Evolutionary conservation across 2,113 vertebrate species (phyloP).

Genomic region (Pterocles burchelli): DNA sequence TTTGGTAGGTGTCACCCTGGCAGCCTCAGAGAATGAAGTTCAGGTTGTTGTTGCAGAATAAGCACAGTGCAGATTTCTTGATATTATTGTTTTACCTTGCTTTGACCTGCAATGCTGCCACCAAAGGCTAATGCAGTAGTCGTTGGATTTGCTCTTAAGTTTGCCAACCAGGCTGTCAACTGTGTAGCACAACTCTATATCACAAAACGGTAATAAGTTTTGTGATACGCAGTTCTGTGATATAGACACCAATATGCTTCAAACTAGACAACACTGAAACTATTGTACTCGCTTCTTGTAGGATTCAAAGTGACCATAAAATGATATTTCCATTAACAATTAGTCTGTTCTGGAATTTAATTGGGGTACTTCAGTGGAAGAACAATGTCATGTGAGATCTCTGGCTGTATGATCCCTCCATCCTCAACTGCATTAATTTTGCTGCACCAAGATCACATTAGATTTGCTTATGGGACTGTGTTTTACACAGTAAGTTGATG

Average conservation of each 20-base stretch:
- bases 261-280: background rate
- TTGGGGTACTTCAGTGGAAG: background rate
- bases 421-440: background rate
- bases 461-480: background rate
- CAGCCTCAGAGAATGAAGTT: background rate
- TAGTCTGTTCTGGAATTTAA: background rate
- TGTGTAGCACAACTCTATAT: background rate
- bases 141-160: background rate
- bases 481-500: background rate
- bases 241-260: background rate
- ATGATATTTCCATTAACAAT: background rate
- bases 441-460: background rate
- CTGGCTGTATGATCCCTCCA: background rate
- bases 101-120: background rate
- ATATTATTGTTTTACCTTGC: background rate
- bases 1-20: background rate
- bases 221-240: background rate
- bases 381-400: background rate
- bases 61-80: background rate
- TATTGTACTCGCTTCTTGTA: background rate
- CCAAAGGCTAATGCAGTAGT: background rate
- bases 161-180: background rate
- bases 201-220: background rate
- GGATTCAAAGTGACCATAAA: background rate
- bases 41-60: background rate